Evolutionary conservation across 2,797 vertebrate species (phyloP).

Genomic region (Chrosomus eos): DNA sequence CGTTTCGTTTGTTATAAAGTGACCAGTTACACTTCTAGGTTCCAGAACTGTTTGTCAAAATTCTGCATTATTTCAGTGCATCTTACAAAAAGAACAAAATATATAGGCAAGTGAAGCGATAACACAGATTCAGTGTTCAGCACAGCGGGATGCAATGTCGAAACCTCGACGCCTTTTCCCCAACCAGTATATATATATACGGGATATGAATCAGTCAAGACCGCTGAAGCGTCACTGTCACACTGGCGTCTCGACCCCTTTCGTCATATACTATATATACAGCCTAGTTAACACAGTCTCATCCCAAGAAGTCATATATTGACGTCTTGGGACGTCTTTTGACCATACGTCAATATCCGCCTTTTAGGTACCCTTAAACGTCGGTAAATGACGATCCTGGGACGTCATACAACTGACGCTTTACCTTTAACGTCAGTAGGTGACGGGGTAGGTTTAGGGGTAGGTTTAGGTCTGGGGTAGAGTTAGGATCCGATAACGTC

Average conservation of each 20-base stretch:
- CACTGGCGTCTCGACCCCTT: constrained; percentile 66
- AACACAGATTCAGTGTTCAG: constrained; percentile 77
- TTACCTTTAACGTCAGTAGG: too few species aligned
- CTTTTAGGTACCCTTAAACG: too few species aligned
- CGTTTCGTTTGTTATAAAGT: constrained; percentile 82
- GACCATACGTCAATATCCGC: too few species aligned
- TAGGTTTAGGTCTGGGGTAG: too few species aligned
- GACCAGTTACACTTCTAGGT: constrained; percentile 76
- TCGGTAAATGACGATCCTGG: too few species aligned
- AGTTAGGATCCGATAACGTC: too few species aligned
- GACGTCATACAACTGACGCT: too few species aligned
- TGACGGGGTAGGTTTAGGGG: too few species aligned
- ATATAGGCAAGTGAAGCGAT: constrained; percentile 71
- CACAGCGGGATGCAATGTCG: constrained; percentile 73
- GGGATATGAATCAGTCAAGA: constrained; percentile 64
- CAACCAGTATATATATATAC: constrained; percentile 69
- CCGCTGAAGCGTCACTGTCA: constrained; percentile 58
- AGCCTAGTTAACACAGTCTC: too few species aligned
- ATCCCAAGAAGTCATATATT: too few species aligned
- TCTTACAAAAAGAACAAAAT: constrained; percentile 76
- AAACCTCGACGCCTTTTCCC: constrained; percentile 67
- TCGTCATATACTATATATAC: constrained; percentile 70
- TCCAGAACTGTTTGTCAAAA: constrained; percentile 80
- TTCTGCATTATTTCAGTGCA: constrained; percentile 80
- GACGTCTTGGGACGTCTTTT: too few species aligned